phyloP scores from a whole-genome alignment of 2,888 invertebrate species.

The Mimachlamys varia region DNA sequence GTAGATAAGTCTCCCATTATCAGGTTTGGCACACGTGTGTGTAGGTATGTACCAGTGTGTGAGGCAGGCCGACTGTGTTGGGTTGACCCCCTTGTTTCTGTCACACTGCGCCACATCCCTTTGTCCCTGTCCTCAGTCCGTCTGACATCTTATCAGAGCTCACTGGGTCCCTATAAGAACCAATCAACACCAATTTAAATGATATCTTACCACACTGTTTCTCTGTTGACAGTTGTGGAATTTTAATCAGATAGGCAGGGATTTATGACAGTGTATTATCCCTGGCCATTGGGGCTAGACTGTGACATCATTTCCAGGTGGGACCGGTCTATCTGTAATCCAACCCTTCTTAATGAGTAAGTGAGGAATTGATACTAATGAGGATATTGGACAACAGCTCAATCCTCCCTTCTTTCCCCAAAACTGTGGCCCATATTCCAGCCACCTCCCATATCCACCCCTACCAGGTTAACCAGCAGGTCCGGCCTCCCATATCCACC shows the following conservation, averaged over 20 bases:
- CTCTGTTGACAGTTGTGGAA: conserved; percentile 17
- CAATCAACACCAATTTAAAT: conserved; percentile 14
- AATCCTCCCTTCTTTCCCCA: too few species aligned
- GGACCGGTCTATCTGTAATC: neutral
- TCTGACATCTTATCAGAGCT: conserved; percentile 7
- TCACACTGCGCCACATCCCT: neutral
- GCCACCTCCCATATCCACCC: too few species aligned
- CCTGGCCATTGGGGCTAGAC: neutral
- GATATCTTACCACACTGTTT: conserved; percentile 18
- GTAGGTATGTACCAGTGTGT: conserved; percentile 17
- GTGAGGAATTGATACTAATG: neutral
- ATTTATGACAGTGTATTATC: neutral
- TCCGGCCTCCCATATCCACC: too few species aligned
- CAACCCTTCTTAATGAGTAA: neutral
- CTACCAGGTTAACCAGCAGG: too few species aligned
- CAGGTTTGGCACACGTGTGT: neutral
- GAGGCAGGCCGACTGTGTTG: neutral
- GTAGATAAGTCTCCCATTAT: neutral
- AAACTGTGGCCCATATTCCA: too few species aligned
- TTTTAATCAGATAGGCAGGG: conserved; percentile 2
- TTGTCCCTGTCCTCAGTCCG: neutral
- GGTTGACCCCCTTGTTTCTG: conserved; percentile 12
- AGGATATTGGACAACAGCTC: too few species aligned
- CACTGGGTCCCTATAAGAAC: conserved; percentile 2
- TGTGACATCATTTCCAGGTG: conserved; percentile 27